Base-by-base conservation (phyloP, 2,888 invertebrate genomes). In the Yponomeuta plumbellus region DNA sequence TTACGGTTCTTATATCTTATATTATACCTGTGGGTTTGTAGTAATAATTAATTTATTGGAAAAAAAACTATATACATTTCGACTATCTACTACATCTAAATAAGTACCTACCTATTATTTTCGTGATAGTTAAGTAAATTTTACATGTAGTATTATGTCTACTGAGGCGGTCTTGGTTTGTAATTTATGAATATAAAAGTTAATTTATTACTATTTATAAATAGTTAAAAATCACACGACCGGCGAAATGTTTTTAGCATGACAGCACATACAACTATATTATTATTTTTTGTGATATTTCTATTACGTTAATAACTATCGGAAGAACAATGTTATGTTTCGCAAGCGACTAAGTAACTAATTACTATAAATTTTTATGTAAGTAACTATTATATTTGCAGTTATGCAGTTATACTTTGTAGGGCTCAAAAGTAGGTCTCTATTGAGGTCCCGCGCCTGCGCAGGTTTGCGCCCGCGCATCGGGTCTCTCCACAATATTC, bases 51-150 rank as follows among this genome's bases (percentile, higher is more conserved):
- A 78, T 79, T 79, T 78, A 78, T 80, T 78, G 73, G 73, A 71
- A 74, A 69, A 73, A 52, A 17, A 52, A 17, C 17, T 67, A 63
- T 63, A 40, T 63, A 63, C 40, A 63, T 40, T 64, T 64, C 26
- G 64, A 64, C 52, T 64, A 64, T 56, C 52, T 64, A 64, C 64
- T 64, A 56, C 64, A 64, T 64, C n/a, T 22, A 52, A 21, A 56
- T 64, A 56, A 64, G 26, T 64, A 65, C 63, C 84, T 85, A 85
- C 80, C 83, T 86, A 79, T 88, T 87, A 86, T 81, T 88, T 89
- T 88, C 86, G 86, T 87, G 86, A 87, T 89, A 89, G 85, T 81
- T 88, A 87, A 85, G 86, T 80, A 81, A 78, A 68, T 70, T 76
- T 76, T 78, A 80, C 81, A 80, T 84, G 79, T 87, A 86, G 83